These are phyloP conservation scores for Clarias platycephalus DNA, from an alignment of 2,797 vertebrate genomes.

Conservation along the genomic window DNA sequence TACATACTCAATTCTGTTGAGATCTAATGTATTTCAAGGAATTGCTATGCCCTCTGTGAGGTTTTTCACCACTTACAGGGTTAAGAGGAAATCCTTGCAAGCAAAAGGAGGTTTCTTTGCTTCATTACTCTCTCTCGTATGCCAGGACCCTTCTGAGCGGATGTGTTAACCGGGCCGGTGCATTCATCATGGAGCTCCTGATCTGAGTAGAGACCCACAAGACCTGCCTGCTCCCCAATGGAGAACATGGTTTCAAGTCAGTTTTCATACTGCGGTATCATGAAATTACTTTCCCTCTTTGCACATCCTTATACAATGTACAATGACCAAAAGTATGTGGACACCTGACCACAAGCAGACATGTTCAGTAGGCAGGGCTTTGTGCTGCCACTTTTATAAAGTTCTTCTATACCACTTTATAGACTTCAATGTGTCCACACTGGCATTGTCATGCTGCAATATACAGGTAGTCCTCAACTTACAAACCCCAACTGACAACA, in stretches of 20 bases:
- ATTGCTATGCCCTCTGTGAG: slow-evolving; percentile 34
- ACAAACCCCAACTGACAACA: no score
- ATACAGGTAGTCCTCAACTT: neutral
- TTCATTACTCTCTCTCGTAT: slow-evolving; percentile 54
- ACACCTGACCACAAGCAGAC: neutral
- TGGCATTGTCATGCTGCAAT: neutral
- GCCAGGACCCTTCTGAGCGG: slow-evolving; percentile 40
- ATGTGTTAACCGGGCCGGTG: slow-evolving; percentile 51
- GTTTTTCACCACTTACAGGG: slow-evolving; percentile 36
- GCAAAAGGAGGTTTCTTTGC: slow-evolving; percentile 40
- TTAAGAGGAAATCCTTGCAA: slow-evolving; percentile 46
- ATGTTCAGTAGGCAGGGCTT: neutral
- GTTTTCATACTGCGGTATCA: neutral
- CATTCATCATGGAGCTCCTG: slow-evolving; percentile 54
- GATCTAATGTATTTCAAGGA: slow-evolving; percentile 12
- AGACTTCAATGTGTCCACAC: neutral
- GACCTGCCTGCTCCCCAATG: slow-evolving; percentile 3
- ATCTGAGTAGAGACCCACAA: slow-evolving; percentile 41
- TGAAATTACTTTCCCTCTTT: neutral
- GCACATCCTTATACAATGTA: neutral
- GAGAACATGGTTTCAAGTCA: slow-evolving; percentile 1
- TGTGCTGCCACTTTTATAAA: neutral
- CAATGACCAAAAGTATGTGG: neutral
- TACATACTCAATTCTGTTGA: neutral
- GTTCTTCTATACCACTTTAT: neutral